These are phyloP conservation scores for Saccopteryx bilineata DNA, from an alignment of 2,113 vertebrate genomes.

Conservation along the genomic window DNA sequence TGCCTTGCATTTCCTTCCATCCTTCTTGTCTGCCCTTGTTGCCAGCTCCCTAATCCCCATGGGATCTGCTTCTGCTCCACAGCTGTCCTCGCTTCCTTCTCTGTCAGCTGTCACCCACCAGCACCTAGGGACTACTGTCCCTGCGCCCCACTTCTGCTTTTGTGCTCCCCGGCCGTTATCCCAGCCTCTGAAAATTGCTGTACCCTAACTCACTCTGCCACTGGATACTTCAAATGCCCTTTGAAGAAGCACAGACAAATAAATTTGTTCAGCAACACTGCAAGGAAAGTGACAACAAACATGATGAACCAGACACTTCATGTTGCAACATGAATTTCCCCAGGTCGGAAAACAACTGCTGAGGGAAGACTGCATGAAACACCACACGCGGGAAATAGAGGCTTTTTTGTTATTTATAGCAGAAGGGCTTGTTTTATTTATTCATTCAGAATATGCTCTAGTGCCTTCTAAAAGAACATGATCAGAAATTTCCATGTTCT, in stretches of 20 bases:
- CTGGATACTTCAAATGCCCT: not conserved
- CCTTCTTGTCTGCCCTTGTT: not conserved
- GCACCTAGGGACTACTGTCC: not conserved
- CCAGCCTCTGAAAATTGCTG: no score
- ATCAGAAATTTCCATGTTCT: not conserved
- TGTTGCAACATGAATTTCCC: not conserved
- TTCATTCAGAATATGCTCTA: not conserved
- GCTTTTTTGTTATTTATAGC: not conserved
- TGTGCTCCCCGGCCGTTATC: fast-evolving
- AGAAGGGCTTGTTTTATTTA: not conserved
- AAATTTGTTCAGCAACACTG: not conserved
- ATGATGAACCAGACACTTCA: not conserved
- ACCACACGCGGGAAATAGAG: not conserved
- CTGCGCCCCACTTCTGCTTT: not conserved
- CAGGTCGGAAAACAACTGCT: not conserved
- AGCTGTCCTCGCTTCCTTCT: not conserved
- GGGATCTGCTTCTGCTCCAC: not conserved
- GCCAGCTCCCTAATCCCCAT: fast-evolving
- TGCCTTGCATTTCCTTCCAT: not conserved
- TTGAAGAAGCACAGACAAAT: not conserved
- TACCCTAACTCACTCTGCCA: not conserved
- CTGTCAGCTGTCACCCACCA: no score
- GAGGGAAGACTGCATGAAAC: not conserved
- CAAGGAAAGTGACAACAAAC: not conserved
- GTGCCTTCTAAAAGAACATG: not conserved